Conservation (phyloP, 1,140 invertebrate species). For the Brachionus sp. region DNA sequence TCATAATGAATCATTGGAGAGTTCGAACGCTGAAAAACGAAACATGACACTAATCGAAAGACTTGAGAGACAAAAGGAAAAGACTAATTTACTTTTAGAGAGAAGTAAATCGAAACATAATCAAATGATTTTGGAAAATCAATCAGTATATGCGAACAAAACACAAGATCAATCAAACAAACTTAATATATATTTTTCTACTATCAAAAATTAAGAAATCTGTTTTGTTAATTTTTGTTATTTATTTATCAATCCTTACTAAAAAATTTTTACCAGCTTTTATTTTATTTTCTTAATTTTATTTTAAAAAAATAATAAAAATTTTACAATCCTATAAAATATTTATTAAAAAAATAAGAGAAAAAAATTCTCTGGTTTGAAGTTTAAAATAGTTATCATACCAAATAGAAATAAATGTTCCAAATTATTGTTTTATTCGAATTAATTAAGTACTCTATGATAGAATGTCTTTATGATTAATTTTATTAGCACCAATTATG, state of each 20-base stretch:
- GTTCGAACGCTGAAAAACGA: background rate
- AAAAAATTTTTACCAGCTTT: background rate
- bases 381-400: no score
- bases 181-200: conserved; percentile 16
- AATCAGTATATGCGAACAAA: background rate
- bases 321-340: background rate
- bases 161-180: background rate
- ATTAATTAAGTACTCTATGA: no score
- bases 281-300: background rate
- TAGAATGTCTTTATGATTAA: no score
- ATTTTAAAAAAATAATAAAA: background rate
- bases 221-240: background rate
- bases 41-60: conserved; percentile 16
- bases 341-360: background rate
- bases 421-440: no score
- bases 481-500: no score
- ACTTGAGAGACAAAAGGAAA: conserved; percentile 39
- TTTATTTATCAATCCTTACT: background rate
- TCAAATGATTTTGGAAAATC: background rate
- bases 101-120: conserved; percentile 30
- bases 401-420: no score
- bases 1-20: background rate
- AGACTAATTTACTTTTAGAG: conserved; percentile 18
- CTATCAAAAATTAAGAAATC: background rate
- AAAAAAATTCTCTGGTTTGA: no score